Base-by-base conservation (phyloP, 2,888 invertebrate species). In the Cantharis lateralis region DNA sequence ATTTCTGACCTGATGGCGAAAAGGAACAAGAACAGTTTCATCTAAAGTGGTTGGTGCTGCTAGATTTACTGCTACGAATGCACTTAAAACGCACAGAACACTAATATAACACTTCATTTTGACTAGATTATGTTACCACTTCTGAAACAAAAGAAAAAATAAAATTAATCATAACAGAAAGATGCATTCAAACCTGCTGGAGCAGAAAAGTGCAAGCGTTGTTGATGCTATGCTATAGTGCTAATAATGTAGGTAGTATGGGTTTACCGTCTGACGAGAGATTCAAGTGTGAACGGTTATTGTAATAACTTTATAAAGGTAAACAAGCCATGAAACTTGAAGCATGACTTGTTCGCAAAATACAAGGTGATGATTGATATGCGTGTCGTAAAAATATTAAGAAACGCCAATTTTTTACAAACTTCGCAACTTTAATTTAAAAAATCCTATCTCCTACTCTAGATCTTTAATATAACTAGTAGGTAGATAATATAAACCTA, bases 101-200 rank as follows among this genome's bases (percentile, higher is more conserved):
- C 87, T 87, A 82, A 87, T 83, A 83, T 85, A 86, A 86, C 87
- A 88, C 87, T 84, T 87, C 88, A 88, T 88, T 82, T 86, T 88
- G 88, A 88, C 88, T 88, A 88, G 88, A 88, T 87, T 70, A 85
- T 85, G 83, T 86, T 86, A 86, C 85, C 86, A 86, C 85, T 84
- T 85, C 88, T 88, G 87, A 82, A 88, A 88, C 82, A 86, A 83
- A 84, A 83, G 82, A 82, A 81, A 81, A 81, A 64, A 20, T 64
- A 26, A 20, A 18, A 74, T 62, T 15, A 68, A 32, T 15, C 4
- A 15, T 13, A 18, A n/a, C 1, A 48, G 1, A 48, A 7, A 48
- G n/a, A 48, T 48, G 5, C n/a, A 48, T 48, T 48, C 48, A n/a
- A 48, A 48, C 48, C 48, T 48, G 48, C 48, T 48, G 48, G n/a